Base-by-base conservation (phyloP, 2,797 vertebrate species). In the Telmatherina bonti region DNA sequence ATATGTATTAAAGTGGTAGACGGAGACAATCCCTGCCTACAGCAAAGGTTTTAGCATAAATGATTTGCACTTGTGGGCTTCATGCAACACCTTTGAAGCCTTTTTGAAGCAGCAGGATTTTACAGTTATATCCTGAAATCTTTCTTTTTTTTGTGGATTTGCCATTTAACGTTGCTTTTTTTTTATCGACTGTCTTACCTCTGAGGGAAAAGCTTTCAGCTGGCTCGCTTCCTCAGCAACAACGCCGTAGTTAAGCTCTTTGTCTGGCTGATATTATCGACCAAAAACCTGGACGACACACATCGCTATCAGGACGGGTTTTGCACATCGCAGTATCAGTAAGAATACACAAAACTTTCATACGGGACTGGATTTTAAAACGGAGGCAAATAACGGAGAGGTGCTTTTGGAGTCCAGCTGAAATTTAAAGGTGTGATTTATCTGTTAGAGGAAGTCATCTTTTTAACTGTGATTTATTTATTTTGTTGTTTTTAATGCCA, bases 1-100 rank as follows among this genome's bases (percentile, higher is more conserved):
- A 94, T 94, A 89, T 94, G 93, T 93, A 92, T 94, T 91, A 93
- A 91, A 91, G 85, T 76, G 85, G 91, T 68, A 93, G 92, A 93
- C 82, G 57, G 88, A 92, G 87, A 93, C 87, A 92, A 93, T 93
- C 91, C 88, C 86, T 73, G 92, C 93, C 93, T 92, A 77, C 84
- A 91, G 93, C 91, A 57, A 79, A 84, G 76, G 83, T 88, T 92
- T 84, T 78, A 83, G 89, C 85, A 87, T 89, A 87, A 91, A 89
- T 86, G 88, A 89, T 84, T 76, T 45, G 56, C 74, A 80, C 78
- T 79, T 67, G 76, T 73, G 80, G 82, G 81, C 64, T 62, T 79
- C 78, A 76, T 72, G 74, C 72, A 74, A 84, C 81, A 90, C 78
- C 83, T 36, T 88, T 90, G 84, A 91, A 87, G 83, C 65, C 12